Percentiles rank a stretch among this genome's conserved stretches.
phyloP scores from a whole-genome alignment of 2,797 vertebrate species.

The Micrastur ruficollis region DNA sequence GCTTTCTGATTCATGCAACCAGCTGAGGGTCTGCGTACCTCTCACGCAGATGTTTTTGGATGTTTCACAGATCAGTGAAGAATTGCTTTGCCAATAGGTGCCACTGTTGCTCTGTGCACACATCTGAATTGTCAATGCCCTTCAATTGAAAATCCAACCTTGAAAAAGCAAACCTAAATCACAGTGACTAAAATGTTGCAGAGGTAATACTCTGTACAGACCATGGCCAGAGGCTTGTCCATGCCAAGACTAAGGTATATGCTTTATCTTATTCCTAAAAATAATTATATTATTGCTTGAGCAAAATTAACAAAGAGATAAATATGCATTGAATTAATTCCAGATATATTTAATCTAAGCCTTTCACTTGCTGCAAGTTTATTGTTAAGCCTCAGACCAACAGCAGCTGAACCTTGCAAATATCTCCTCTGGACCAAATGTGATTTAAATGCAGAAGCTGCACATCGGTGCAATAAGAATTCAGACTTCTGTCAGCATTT shows the following conservation, averaged over 20 bases:
- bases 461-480: neutral
- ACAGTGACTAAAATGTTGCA: neutral
- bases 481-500: neutral
- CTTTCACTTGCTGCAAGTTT: neutral
- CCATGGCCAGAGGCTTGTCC: neutral
- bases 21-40: neutral
- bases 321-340: neutral
- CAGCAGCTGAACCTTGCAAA: neutral
- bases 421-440: neutral
- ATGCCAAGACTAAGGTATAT: neutral
- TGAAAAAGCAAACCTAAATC: neutral
- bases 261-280: neutral
- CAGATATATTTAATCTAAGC: neutral
- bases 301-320: neutral
- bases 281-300: neutral
- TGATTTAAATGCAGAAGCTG: neutral
- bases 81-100: constrained; percentile 12
- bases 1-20: neutral
- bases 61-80: neutral
- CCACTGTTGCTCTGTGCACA: constrained; percentile 7
- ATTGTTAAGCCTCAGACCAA: neutral
- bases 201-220: neutral
- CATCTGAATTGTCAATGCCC: rapidly evolving
- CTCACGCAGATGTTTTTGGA: neutral
- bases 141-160: neutral